Base-by-base conservation (phyloP, 1,140 invertebrate species). In the Papilio polytes region DNA sequence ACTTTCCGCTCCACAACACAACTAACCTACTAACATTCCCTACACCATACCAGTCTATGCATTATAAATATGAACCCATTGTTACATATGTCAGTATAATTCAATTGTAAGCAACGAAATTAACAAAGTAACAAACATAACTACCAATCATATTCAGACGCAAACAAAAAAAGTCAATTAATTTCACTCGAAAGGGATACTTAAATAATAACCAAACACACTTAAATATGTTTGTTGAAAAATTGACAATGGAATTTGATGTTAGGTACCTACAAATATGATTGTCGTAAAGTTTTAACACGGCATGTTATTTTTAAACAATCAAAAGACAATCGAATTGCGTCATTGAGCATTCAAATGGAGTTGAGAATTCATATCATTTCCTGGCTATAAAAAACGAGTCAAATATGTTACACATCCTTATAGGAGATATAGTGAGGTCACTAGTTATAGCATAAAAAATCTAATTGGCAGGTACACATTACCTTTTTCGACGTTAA, bases 1-100 rank as follows among this genome's bases (percentile, higher is more conserved):
- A 59, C 74, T 78, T 78, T 78, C 22, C 26, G 51, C 53, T 76
- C 44, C 74, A 76, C 44, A 76, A 48, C 26, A 36, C 22, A 31
- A 66, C 22, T 63, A 63, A 26, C 59, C 59, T 63, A 63, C 22
- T 13, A 26, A 63, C 44, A 74, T 74, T 48, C 73, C 18, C 15
- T 73, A 73, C 36, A 74, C 36, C 44, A 36, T n/a, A 41, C 26
- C 26, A 63, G 13, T 63, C 22, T 70, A 31, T 18, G 31, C 3
- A 15, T 26, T 7, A 12, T 26, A 63, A 63, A 4, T 26, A 2
- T 0, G 8, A 26, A 63, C 0, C n/a, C 6, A 9, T 56, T 8
- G 4, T 56, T 56, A 9, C 53, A 20, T n/a, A 56, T 56, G n/a
- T n/a, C 53, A 4, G 18, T 2, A 56, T n/a, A 20, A 56, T 48